Evolutionary conservation across 2,797 vertebrate species (phyloP), one percentile per base, ranked within the genome.

Genomic region (Leontocebus nigricollis): DNA sequence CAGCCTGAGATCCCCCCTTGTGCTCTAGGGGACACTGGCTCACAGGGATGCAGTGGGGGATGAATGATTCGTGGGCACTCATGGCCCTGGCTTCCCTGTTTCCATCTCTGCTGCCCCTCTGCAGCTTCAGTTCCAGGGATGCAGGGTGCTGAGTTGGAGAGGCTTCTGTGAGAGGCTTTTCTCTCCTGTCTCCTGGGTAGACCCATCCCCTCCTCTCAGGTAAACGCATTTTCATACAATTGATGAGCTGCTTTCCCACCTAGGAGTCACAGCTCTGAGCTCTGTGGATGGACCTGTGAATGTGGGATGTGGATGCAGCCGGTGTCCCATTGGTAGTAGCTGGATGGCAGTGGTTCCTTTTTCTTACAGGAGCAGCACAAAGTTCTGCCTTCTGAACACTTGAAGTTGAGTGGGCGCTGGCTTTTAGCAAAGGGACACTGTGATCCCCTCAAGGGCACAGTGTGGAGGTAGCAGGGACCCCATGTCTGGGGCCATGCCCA

Each of bases 141-240:
- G 7, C 10, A 64, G 27, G 64, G 15, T n/a, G 6, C 64, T 67
- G 15, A 33, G 33, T 19, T 19, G 5, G 30, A 33, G 27, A 67
- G 64, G 64, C 64, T 92, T 94, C 86, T 70, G 83, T 33, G 33
- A 22, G 80, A 10, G 1, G 75, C 73, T 26, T 41, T 79, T 84
- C 70, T 73, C 36, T 3, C 48, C 48, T 0, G 22, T 41, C 88
- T 89, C 84, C 80, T 4, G 33, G 2, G 70, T 50, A 30, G 24
- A 8, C 39, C 76, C 55, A 3, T 57, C 75, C 55, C 50, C 85
- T 90, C 85, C 75, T 46, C 4, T 89, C 84, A 93, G 95, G 86
- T 94, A 55, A 89, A 36, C 24, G 4, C 1, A 94, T 93, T 82
- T 95, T 89, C 94, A 94, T 93, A 93, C 89, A 90, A 79, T 79